Base-by-base conservation (phyloP, 2,888 invertebrate species). In the Torymus tubicola region DNA sequence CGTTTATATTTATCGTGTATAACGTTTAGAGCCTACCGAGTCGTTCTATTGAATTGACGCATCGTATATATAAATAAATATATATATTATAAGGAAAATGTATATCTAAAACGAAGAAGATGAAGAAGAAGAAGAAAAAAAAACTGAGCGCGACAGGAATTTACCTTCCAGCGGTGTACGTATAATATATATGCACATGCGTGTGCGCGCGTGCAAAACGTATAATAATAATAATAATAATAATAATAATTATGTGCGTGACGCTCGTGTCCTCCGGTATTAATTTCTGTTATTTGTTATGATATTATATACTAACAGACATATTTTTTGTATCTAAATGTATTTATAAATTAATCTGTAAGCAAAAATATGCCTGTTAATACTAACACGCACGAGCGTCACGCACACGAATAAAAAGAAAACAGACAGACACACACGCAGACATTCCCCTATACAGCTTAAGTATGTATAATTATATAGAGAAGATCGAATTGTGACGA, bases 251-350 rank as follows among this genome's bases (percentile, higher is more conserved):
- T 21, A 21, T 21, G 42, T 42, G 8, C 42, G 42, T 42, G 42
- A 42, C 42, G 42, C 42, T 42, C 42, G 42, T 61, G 61, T 76
- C 5, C 5, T 53, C 13, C 53, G 63, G 55, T 53, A 63, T 69
- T 68, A 16, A 67, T 63, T 69, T 52, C 53, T 76, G 18, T 21
- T 55, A 24, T 69, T 61, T 55, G 60, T 75, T 21, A 53, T 58
- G 21, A 12, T 42, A 31, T 31, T 8, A 8, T 31, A 31, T 58
- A 60, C 16, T 60, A 61, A 16, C 67, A 42, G 50, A 67, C 60
- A 60, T 57, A 65, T 74, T 74, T 74, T 42, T 42, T 57, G 18
- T 74, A 63, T 55, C 63, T 31, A 55, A 60, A 18, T 24, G 55
- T 63, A 72, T 63, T 72, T 53, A 3, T 72, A 63, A 53, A 24